Base-by-base conservation (phyloP, 2,113 vertebrate species). In the Melanocharis versteri region DNA sequence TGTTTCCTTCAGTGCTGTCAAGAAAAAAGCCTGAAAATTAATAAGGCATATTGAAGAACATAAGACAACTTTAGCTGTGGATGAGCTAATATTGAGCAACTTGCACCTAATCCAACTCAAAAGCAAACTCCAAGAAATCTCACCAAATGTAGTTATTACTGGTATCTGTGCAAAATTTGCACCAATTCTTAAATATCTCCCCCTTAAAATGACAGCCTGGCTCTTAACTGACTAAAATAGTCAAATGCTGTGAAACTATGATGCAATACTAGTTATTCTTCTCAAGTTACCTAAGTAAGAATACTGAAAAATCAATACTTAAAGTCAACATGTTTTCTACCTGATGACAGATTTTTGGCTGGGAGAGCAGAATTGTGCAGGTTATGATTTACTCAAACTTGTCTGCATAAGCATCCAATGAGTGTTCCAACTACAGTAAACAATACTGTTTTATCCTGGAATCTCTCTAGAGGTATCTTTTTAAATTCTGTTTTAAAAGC, bases 1-100 rank as follows among this genome's bases (percentile, higher is more conserved):
- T 27, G 27, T 71, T 92, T 87, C 79, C 87, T 93, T 88, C 57
- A 30, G 10, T 19, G 45, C 45, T 66, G 26, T 71, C 76, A 91
- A 75, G 39, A 83, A 83, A 92, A 73, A 40, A 90, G 60, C 75
- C 82, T 68, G 84, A 37, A 64, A 68, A 87, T 48, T 51, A 85
- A 0, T 70, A 87, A 39, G 16, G 13, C 6, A 75, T 37, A 75
- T 0, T 48, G n/a, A 75, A 47, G 22, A 78, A 42, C 0, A 2
- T 15, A 26, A 84, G 33, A 13, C 44, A 91, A 60, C 47, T 48
- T 60, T 28, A 82, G 45, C 24, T 81, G 45, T 39, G 17, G 19
- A 27, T 9, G 7, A 77, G 15, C 6, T 10, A 79, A n/a, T 7
- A 58, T 2, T 1, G 6, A 68, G 37, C 40, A 65, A 37, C 13